phyloP scores from a whole-genome alignment of 2,888 invertebrate species.

The Cenopis cana region DNA sequence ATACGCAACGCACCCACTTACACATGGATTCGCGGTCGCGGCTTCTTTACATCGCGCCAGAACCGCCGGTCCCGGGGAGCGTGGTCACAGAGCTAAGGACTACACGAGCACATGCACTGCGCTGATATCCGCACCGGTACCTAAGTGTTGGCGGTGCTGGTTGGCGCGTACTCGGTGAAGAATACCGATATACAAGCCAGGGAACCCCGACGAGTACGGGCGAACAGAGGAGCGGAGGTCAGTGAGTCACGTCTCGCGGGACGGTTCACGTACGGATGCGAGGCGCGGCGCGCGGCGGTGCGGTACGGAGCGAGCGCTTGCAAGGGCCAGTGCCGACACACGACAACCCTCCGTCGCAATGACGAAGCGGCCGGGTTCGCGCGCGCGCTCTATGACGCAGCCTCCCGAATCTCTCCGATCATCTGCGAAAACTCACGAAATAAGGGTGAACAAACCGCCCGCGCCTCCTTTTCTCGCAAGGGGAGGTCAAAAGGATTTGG shows the following conservation, averaged over 20 bases:
- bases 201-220: slow-evolving; percentile 27
- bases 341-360: slow-evolving; percentile 84
- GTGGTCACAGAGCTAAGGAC: slow-evolving; percentile 86
- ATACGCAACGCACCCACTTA: slow-evolving; percentile 79
- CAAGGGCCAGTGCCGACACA: slow-evolving; percentile 81
- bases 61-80: slow-evolving; percentile 89
- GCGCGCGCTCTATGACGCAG: slow-evolving; percentile 81
- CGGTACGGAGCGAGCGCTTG: slow-evolving; percentile 74
- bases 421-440: slow-evolving; percentile 71
- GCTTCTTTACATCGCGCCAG: slow-evolving; percentile 83
- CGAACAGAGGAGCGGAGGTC: slow-evolving; percentile 44
- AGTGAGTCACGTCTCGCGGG: slow-evolving; percentile 55
- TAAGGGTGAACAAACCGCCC: slow-evolving; percentile 82
- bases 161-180: slow-evolving; percentile 31
- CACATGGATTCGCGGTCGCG: slow-evolving; percentile 80
- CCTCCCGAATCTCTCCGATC: slow-evolving; percentile 77
- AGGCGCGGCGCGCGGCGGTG: slow-evolving; percentile 53
- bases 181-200: slow-evolving; percentile 17
- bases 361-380: slow-evolving; percentile 84
- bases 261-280: slow-evolving; percentile 56
- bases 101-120: slow-evolving; percentile 85
- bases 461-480: slow-evolving; percentile 80
- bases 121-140: slow-evolving; percentile 58
- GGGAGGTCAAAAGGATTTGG: slow-evolving; percentile 83
- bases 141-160: slow-evolving; percentile 35